These are phyloP conservation scores for Troides helena DNA, from an alignment of 2,888 invertebrate genomes.

Conservation along the genomic window DNA sequence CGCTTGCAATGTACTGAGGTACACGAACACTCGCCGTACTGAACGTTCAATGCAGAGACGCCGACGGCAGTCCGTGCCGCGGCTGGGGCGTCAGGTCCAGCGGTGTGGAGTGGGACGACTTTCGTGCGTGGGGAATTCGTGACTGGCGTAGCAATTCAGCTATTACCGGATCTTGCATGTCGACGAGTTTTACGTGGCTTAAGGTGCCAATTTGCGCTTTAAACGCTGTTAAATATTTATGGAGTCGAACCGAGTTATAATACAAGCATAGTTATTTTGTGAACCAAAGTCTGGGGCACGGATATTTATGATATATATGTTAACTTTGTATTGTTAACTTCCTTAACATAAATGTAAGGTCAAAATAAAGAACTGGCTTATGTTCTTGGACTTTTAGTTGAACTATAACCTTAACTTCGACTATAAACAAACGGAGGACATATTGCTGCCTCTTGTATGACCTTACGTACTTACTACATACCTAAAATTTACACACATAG, in stretches of 20 bases:
- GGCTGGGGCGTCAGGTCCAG: conserved; percentile 45
- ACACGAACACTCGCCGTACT: not conserved
- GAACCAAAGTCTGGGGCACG: too few relatives aligned
- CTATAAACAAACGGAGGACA: too few relatives aligned
- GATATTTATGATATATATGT: too few relatives aligned
- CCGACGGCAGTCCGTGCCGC: conserved; percentile 2
- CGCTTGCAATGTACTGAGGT: not conserved
- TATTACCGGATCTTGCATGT: conserved; percentile 39
- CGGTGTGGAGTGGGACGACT: conserved; percentile 69
- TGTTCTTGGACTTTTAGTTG: too few relatives aligned
- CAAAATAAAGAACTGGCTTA: too few relatives aligned
- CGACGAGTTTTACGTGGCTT: conserved; percentile 24
- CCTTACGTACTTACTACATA: too few relatives aligned
- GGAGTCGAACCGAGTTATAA: not conserved
- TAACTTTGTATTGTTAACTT: too few relatives aligned
- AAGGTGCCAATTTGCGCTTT: conserved; percentile 30
- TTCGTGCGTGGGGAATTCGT: conserved; percentile 60
- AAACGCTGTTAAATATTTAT: conserved; percentile 28
- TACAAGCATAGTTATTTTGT: too few relatives aligned
- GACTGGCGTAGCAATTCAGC: conserved; percentile 66
- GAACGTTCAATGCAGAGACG: conserved; percentile 16
- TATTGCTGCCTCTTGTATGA: too few relatives aligned
- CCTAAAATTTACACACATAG: too few relatives aligned
- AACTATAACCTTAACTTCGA: too few relatives aligned
- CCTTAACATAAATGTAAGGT: too few relatives aligned